Base-by-base conservation (phyloP, 2,797 vertebrate species). In the Neosalanx taihuensis region DNA sequence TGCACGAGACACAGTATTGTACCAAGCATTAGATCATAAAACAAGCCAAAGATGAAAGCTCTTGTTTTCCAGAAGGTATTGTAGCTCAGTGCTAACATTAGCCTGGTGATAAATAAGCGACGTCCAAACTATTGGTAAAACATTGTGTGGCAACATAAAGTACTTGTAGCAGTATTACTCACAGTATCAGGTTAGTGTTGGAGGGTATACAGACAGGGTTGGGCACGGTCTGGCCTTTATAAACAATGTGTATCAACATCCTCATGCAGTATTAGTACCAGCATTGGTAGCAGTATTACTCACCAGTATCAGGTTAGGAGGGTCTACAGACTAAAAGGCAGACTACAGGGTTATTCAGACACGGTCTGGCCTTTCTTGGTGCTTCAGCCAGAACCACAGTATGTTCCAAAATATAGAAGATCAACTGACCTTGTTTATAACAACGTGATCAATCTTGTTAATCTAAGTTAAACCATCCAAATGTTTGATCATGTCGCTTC, bases 301-400 rank as follows among this genome's bases (percentile, higher is more conserved):
- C 23, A 26, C 23, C 23, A 26, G 23, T 26, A 26, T 26, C 23
- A 26, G 23, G 23, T 26, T 26, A 26, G 23, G 23, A 26, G 23
- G 23, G 23, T 26, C 23, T 26, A 26, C 23, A 26, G 23, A 26
- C 23, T 26, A 26, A 1, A 26, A 26, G 23, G 1, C 23, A 1
- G 23, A 26, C 23, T 26, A 26, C 23, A 26, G 23, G 23, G 23
- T 26, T 26, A 79, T 73, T 73, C 64, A 61, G 59, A 30, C 30
- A 61, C 59, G 71, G 81, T 89, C 87, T 84, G 85, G 86, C 86
- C 84, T 85, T 78, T 85, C 83, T 70, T 84, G 15, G 51, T 56
- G 18, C 17, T 56, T n/a, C 18, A 56, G 76, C 72, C 35, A 76
- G 66, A 64, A 76, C 81, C 76, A 7, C 20, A 33, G 30, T 37